These are phyloP conservation scores for Linurgus olivaceus DNA, from an alignment of 2,797 vertebrate species.

Conservation along the genomic window DNA sequence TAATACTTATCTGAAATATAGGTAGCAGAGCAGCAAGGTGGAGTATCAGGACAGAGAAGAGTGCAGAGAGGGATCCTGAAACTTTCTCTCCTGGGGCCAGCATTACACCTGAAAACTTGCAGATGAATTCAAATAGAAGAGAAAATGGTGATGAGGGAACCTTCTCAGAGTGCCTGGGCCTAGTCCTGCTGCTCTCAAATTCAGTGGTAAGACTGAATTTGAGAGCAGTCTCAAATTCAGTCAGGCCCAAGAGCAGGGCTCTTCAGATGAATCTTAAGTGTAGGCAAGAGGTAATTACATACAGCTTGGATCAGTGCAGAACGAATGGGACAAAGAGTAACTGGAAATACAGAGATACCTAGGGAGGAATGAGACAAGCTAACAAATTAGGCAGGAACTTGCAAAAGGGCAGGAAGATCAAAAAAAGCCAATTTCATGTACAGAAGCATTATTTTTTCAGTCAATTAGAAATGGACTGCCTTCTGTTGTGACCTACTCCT, in stretches of 20 bases:
- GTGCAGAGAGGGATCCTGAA: not conserved
- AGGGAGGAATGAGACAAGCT: not conserved
- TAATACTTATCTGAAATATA: not conserved
- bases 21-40: not conserved
- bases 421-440: not conserved
- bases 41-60: not conserved
- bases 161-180: not conserved
- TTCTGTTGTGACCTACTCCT: not conserved
- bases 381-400: conserved; percentile 2
- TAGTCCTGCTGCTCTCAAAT: not conserved
- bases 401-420: not conserved
- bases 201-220: not conserved
- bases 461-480: not conserved
- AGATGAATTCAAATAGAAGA: not conserved
- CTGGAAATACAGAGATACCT: not conserved
- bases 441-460: not conserved
- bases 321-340: not conserved
- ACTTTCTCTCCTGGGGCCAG: not conserved
- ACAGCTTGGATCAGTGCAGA: not conserved
- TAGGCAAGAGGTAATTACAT: not conserved
- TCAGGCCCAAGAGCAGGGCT: not conserved
- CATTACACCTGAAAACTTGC: not conserved
- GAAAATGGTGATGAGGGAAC: not conserved
- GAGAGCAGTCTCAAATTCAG: not conserved
- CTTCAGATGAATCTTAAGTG: not conserved